Percentiles rank a stretch among this genome's conserved stretches.
These are phyloP conservation scores for Parascotia fuliginaria DNA, from an alignment of 2,888 invertebrate species.

Conservation along the genomic window DNA sequence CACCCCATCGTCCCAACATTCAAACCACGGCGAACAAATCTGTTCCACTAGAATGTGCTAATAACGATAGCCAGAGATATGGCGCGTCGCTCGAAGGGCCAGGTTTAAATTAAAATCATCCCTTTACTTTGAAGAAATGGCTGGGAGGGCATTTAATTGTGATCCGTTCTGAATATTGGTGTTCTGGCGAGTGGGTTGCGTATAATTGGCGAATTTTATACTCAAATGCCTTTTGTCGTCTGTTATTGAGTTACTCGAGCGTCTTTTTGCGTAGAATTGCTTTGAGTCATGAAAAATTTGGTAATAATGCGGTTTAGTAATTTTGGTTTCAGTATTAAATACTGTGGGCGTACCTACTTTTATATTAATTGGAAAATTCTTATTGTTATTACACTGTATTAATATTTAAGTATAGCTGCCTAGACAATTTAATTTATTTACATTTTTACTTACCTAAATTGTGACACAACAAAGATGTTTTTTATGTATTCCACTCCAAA, in stretches of 20 bases:
- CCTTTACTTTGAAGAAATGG: constrained; percentile 73
- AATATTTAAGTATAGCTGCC: too few species aligned
- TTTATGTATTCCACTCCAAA: too few species aligned
- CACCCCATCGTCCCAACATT: constrained; percentile 23
- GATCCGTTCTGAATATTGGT: constrained; percentile 67
- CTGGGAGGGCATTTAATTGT: constrained; percentile 72
- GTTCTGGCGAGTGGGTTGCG: constrained; percentile 63
- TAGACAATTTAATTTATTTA: too few species aligned
- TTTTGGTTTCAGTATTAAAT: constrained; percentile 17
- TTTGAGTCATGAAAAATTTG: constrained; percentile 57
- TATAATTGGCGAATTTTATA: constrained; percentile 76
- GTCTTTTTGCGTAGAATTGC: constrained; percentile 54
- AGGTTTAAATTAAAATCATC: constrained; percentile 77
- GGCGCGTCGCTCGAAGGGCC: constrained; percentile 48
- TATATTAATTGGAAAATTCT: constrained; percentile 1
- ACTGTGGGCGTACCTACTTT: constrained; percentile 7
- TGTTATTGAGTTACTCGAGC: constrained; percentile 66
- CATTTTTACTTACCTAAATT: too few species aligned
- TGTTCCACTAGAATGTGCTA: constrained; percentile 43
- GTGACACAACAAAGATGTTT: too few species aligned
- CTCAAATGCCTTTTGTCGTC: constrained; percentile 72
- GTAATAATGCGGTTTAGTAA: constrained; percentile 45
- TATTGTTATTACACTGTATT: neutral
- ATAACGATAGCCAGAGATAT: constrained; percentile 45
- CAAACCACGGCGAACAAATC: constrained; percentile 36